Conservation (phyloP, 2,113 vertebrate species). For the Phalacrocorax carbo region DNA sequence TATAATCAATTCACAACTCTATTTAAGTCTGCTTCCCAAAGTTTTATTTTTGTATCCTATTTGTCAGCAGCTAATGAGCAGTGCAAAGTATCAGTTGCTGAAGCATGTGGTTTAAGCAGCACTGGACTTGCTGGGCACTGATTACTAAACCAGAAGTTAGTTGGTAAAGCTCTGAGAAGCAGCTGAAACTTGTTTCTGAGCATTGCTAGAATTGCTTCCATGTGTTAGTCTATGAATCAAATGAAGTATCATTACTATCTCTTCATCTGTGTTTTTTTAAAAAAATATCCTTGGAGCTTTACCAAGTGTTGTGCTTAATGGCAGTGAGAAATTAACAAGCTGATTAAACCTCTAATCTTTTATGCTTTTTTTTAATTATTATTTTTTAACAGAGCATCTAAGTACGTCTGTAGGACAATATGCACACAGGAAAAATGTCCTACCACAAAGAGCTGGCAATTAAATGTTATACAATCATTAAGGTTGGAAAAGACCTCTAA, state of each 20-base stretch:
- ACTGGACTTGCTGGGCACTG: not conserved
- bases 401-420: not conserved
- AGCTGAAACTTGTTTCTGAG: not conserved
- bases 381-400: not conserved
- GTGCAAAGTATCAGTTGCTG: not conserved
- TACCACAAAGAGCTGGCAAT: not conserved
- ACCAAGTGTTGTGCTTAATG: not conserved
- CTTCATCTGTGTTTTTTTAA: not conserved
- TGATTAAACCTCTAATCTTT: not conserved
- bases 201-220: not conserved
- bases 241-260: not conserved
- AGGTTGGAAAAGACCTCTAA: too few relatives aligned
- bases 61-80: constrained; percentile 21
- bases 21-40: not conserved
- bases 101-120: not conserved
- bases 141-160: not conserved
- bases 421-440: not conserved
- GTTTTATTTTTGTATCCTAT: not conserved
- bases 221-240: not conserved
- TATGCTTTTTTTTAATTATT: not conserved
- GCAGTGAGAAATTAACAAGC: not conserved
- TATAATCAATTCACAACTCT: not conserved
- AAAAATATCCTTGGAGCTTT: not conserved
- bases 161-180: not conserved
- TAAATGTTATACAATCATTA: not conserved